These are phyloP conservation scores for Drosophila pectinifera DNA, from an alignment of 1,140 invertebrate species.

Conservation along the genomic window DNA sequence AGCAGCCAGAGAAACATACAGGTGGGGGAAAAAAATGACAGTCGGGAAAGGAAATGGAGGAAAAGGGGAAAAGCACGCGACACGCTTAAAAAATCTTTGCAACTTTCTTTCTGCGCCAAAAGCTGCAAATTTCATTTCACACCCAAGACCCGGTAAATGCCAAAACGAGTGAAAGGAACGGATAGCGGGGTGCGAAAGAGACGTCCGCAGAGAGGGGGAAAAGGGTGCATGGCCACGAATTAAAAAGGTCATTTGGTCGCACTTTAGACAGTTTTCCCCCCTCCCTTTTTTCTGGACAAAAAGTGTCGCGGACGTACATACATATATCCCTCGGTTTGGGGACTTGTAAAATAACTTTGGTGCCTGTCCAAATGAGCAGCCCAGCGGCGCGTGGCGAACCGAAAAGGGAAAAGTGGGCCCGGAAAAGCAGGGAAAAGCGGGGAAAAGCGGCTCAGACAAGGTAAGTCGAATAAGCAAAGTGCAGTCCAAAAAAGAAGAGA, in stretches of 20 bases:
- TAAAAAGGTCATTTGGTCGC: constrained; percentile 82
- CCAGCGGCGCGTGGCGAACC: constrained; percentile 68
- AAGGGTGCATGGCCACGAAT: constrained; percentile 81
- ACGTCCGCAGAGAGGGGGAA: not conserved
- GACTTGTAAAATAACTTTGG: constrained; percentile 66
- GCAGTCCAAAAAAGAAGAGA: not conserved
- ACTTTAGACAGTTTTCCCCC: constrained; percentile 60
- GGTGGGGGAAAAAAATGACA: constrained; percentile 18
- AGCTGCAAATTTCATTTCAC: constrained; percentile 80
- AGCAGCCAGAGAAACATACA: not conserved
- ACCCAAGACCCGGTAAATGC: constrained; percentile 53
- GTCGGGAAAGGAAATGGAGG: not conserved
- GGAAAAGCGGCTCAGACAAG: not conserved
- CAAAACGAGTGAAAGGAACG: constrained; percentile 24
- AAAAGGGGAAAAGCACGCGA: constrained; percentile 49
- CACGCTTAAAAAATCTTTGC: constrained; percentile 80
- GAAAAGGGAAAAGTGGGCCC: constrained; percentile 13
- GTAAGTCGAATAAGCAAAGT: not conserved
- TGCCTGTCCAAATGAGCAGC: constrained; percentile 71
- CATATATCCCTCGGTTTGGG: constrained; percentile 10
- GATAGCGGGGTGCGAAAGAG: not conserved
- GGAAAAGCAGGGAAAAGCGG: not conserved
- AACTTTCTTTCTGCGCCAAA: constrained; percentile 79
- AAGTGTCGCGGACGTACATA: not conserved
- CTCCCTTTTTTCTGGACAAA: constrained; percentile 12